phyloP scores from a whole-genome alignment of 1,140 invertebrate genomes.

The Piezodorus guildinii region DNA sequence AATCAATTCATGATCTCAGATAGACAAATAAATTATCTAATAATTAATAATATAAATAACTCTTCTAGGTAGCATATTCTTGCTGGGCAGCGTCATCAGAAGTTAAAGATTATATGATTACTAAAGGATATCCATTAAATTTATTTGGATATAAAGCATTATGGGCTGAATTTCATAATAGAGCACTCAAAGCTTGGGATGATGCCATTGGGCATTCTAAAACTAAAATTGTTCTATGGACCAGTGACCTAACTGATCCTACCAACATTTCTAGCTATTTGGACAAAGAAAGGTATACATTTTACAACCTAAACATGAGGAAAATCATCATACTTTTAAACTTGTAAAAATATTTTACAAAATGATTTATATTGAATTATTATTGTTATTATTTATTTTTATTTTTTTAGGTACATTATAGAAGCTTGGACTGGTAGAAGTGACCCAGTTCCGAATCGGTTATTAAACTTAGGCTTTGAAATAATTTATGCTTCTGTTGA shows the following conservation, averaged over 20 bases:
- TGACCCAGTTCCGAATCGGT: conserved; percentile 41
- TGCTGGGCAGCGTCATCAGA: conserved; percentile 67
- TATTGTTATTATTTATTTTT: conserved; percentile 19
- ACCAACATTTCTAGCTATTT: conserved; percentile 49
- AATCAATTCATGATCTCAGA: too few species aligned
- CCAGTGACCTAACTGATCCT: conserved; percentile 56
- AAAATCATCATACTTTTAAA: too few species aligned
- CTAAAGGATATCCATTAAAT: conserved; percentile 40
- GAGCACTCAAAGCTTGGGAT: conserved; percentile 35
- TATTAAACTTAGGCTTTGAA: conserved; percentile 52
- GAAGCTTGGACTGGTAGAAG: conserved; percentile 56
- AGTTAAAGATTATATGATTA: conserved; percentile 49
- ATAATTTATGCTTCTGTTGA: conserved; percentile 63
- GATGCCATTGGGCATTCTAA: conserved; percentile 30
- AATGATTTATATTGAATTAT: too few species aligned
- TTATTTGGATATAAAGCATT: conserved; percentile 49
- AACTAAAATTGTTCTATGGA: conserved; percentile 53
- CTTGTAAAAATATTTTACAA: too few species aligned
- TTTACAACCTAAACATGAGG: neutral
- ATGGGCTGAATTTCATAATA: conserved; percentile 53
- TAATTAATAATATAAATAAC: too few species aligned
- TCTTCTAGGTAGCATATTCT: too few species aligned
- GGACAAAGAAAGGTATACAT: conserved; percentile 44
- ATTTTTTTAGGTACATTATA: conserved; percentile 48
- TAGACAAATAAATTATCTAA: too few species aligned